Evolutionary conservation across 2,888 invertebrate genomes (phyloP), one percentile per base, ranked within the genome.

Genomic region (Pristionchus exspectatus): DNA sequence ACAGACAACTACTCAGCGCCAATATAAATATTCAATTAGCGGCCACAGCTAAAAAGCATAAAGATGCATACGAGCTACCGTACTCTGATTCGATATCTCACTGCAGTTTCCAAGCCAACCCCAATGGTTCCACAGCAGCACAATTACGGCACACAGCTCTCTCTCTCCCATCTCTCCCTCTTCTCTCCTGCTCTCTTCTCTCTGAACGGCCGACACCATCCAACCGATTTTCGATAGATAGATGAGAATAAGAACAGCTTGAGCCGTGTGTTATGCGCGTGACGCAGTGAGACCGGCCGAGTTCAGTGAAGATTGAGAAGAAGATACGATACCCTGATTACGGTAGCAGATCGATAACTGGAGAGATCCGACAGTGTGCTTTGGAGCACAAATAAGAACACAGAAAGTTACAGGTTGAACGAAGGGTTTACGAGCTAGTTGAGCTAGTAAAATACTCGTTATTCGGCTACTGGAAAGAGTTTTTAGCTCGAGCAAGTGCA

Each of bases 401-500:
- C 66, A 12, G 66, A 66, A 66, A 66, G 66, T 66, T 66, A 66
- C 66, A 66, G 66, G 27, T 66, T 27, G 66, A 66, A 66, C 66
- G 66, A 9, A 66, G 24, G 27, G 66, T n/a, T 66, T 5, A 66
- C 27, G 66, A 66, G n/a, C 27, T 0, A 66, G 66, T 66, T 12
- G 63, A 66, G 66, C 66, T 24, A 66, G 27, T 66, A 27, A 66
- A 66, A 66, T 66, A 27, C 66, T 66, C n/a, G 66, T 24, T 27
- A 27, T 27, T 66, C 27, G 44, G 18, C 59, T 59, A 2, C 59
- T 59, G 21, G 59, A 59, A 59, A 18, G 24, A 59, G 59, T 59
- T 59, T 59, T 59, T 59, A 18, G 18, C 4, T 59, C 59, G 59
- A 50, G 44, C 44, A 59, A 59, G 59, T 59, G 59, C 59, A 56